Evolutionary conservation across 2,888 invertebrate genomes (phyloP), one percentile per base, ranked within the genome.

Genomic region (Encarsia formosa): DNA sequence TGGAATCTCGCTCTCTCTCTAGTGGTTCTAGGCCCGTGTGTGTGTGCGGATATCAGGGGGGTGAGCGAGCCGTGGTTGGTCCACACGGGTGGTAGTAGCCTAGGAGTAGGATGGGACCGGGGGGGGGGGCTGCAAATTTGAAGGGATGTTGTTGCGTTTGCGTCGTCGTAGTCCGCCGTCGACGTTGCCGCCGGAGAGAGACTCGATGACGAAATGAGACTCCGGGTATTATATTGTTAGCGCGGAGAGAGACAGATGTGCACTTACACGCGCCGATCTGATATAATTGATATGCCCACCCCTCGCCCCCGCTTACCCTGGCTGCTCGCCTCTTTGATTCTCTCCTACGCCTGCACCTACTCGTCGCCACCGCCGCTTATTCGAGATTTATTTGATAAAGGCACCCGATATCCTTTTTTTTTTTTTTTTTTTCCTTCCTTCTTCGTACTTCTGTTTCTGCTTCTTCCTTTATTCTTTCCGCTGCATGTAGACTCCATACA

Each of bases 191-290:
- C 24, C 19, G 9, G 8, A n/a, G 8, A 9, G 34, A 13, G 44
- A 53, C 16, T 49, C 46, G 54, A 54, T 54, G 54, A 54, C 54
- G 54, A 50, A 54, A 50, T 23, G 50, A 54, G 50, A 42, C 48
- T 41, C 24, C 9, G 29, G 34, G 49, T 47, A 54, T 52, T 49
- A 50, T 48, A 47, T 44, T 47, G 44, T 49, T 49, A 49, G 51
- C 49, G 34, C 24, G 20, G 32, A 23, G 22, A n/a, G 51, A 54
- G 54, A 54, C 57, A 57, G 57, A 57, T 54, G 57, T 57, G 57
- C 57, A 54, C 57, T 57, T 57, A 56, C 42, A 44, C 52, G 52
- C 47, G 50, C 45, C 56, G 56, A 56, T 53, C 56, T 53, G 50
- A 50, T 56, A 56, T 56, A 56, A 56, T 56, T 56, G 56, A 53